These are phyloP conservation scores for Magallana ariakensis DNA, from an alignment of 1,140 invertebrate genomes.

Conservation along the genomic window DNA sequence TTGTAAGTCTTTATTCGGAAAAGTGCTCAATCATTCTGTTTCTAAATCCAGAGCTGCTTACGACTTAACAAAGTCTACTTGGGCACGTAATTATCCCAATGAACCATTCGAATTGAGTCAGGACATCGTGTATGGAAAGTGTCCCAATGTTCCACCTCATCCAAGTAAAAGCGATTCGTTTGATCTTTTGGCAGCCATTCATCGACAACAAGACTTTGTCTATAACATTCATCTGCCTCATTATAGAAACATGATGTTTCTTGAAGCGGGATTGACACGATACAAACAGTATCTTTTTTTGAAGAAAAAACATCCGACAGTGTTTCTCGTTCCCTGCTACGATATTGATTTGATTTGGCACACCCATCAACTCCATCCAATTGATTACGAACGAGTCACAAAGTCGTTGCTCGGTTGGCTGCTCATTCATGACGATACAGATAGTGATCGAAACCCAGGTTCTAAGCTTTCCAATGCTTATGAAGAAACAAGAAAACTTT, in stretches of 20 bases:
- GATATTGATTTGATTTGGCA: conserved; percentile 80
- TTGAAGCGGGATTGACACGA: conserved; percentile 74
- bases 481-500: conserved; percentile 55
- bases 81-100: conserved; percentile 58
- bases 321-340: conserved; percentile 80
- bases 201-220: conserved; percentile 74
- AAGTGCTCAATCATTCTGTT: conserved; percentile 76
- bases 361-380: conserved; percentile 78
- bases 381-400: conserved; percentile 74
- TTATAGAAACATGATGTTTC: conserved; percentile 76
- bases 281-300: conserved; percentile 79
- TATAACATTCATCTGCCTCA: conserved; percentile 80
- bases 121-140: background rate
- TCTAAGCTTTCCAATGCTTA: conserved; percentile 71
- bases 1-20: conserved; percentile 72
- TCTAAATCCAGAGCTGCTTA: conserved; percentile 52
- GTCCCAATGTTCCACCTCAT: too few species aligned
- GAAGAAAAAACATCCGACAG: conserved; percentile 75
- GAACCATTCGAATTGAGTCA: conserved; percentile 53
- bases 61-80: conserved; percentile 45
- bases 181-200: conserved; percentile 74
- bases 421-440: conserved; percentile 77
- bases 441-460: conserved; percentile 75
- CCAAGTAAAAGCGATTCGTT: conserved; percentile 63
- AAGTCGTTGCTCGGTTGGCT: conserved; percentile 74